Conservation (phyloP, 2,113 vertebrate species). For the Channa argus region DNA sequence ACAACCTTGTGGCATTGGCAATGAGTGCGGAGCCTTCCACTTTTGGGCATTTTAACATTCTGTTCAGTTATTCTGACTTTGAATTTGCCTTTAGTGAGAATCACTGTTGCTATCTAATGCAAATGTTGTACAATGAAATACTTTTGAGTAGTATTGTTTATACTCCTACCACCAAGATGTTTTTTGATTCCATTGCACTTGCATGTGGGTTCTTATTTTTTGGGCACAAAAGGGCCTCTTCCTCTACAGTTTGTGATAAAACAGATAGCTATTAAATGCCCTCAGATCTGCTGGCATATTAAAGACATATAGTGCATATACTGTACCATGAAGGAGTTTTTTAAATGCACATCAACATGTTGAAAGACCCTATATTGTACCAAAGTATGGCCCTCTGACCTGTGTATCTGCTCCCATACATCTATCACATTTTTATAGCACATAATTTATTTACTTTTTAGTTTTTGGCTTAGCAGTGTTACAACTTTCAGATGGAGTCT, state of each 20-base stretch:
- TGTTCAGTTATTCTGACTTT: too few relatives aligned
- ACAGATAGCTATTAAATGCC: too few relatives aligned
- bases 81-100: neutral
- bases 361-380: neutral
- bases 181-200: neutral
- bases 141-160: neutral
- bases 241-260: too few relatives aligned
- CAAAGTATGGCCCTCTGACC: constrained; percentile 4
- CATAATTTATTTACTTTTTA: too few relatives aligned
- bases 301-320: too few relatives aligned
- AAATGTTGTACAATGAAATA: neutral
- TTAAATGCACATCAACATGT: too few relatives aligned
- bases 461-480: too few relatives aligned
- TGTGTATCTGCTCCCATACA: neutral
- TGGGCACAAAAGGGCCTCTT: too few relatives aligned
- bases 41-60: neutral
- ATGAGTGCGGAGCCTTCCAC: constrained; percentile 35
- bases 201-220: neutral
- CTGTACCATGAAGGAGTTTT: too few relatives aligned
- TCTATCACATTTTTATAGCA: too few relatives aligned
- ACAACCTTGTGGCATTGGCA: constrained; percentile 34
- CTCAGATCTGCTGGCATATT: too few relatives aligned
- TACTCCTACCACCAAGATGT: neutral
- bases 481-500: too few relatives aligned
- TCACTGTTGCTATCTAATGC: neutral